A percentile compares a stretch with the other conserved stretches of the same genome.
phyloP scores from a whole-genome alignment of 1,140 invertebrate species.

The Listronotus oregonensis region DNA sequence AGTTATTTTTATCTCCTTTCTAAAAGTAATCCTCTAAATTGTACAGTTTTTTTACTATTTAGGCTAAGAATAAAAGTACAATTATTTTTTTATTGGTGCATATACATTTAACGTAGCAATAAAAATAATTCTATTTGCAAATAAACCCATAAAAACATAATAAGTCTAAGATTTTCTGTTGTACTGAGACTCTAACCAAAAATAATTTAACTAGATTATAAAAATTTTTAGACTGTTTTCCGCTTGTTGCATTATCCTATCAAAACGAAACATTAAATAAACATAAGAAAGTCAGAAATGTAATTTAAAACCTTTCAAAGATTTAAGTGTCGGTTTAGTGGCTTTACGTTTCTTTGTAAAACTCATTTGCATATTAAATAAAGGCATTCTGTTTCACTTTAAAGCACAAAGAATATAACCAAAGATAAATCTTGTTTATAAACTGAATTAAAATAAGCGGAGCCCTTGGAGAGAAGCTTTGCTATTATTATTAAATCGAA shows the following conservation, averaged over 20 bases:
- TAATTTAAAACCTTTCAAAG: conserved; percentile 35
- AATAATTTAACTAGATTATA: not conserved
- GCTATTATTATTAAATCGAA: no score
- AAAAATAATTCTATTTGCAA: no score
- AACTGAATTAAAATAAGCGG: conserved; percentile 21
- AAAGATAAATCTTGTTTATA: conserved; percentile 26
- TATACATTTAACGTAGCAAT: no score
- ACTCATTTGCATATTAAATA: conserved; percentile 36
- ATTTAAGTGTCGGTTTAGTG: conserved; percentile 34
- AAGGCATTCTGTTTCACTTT: conserved; percentile 16
- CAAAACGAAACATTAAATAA: conserved; percentile 28
- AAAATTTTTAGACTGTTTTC: not conserved
- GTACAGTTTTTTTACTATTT: no score
- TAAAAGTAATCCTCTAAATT: no score
- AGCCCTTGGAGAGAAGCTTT: not conserved
- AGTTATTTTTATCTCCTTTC: no score
- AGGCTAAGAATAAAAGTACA: no score
- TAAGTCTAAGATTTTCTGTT: no score
- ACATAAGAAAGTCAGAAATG: conserved; percentile 29
- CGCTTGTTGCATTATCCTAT: conserved; percentile 10
- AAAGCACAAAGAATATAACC: conserved; percentile 11
- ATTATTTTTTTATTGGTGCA: no score
- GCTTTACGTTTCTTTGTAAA: conserved; percentile 29
- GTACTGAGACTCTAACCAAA: no score
- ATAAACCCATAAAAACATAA: no score